phyloP scores from a whole-genome alignment of 2,113 vertebrate species.

The Pelobates fuscus region DNA sequence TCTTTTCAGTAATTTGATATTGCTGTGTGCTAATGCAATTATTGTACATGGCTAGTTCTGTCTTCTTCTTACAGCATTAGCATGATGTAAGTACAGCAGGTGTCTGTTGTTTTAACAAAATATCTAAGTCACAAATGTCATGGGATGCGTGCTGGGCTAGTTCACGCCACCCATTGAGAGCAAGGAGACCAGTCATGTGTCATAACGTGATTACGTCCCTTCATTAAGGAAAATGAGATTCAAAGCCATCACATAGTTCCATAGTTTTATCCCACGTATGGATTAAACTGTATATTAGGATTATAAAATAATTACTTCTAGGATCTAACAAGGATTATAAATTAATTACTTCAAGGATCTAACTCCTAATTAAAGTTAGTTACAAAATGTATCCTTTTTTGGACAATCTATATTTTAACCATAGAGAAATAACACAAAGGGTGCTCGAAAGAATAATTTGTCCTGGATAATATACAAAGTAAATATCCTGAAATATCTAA shows the following conservation, averaged over 20 bases:
- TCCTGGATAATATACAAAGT: too few relatives aligned
- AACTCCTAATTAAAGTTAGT: too few relatives aligned
- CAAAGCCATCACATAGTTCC: constrained; percentile 10
- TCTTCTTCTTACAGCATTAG: constrained; percentile 34
- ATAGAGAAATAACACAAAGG: too few relatives aligned
- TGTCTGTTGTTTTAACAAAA: constrained; percentile 47
- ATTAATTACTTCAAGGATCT: too few relatives aligned
- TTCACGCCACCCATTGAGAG: constrained; percentile 38
- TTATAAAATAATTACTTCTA: background rate
- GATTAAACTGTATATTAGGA: background rate
- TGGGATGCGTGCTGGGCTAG: constrained; percentile 20
- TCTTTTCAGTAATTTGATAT: constrained; percentile 43
- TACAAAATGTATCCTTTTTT: too few relatives aligned
- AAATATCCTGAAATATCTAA: too few relatives aligned
- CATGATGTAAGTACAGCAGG: constrained; percentile 40
- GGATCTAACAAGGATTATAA: too few relatives aligned
- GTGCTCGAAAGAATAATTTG: too few relatives aligned
- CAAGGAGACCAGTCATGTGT: constrained; percentile 34
- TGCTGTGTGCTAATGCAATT: constrained; percentile 45
- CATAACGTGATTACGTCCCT: constrained; percentile 45
- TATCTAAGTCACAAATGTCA: constrained; percentile 32
- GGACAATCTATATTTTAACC: too few relatives aligned
- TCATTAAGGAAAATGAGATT: constrained; percentile 23
- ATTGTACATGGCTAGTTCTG: constrained; percentile 45
- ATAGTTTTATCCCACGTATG: background rate